Evolutionary conservation across 2,797 vertebrate species (phyloP), one percentile per base, ranked within the genome.

Genomic region (Coluber constrictor): DNA sequence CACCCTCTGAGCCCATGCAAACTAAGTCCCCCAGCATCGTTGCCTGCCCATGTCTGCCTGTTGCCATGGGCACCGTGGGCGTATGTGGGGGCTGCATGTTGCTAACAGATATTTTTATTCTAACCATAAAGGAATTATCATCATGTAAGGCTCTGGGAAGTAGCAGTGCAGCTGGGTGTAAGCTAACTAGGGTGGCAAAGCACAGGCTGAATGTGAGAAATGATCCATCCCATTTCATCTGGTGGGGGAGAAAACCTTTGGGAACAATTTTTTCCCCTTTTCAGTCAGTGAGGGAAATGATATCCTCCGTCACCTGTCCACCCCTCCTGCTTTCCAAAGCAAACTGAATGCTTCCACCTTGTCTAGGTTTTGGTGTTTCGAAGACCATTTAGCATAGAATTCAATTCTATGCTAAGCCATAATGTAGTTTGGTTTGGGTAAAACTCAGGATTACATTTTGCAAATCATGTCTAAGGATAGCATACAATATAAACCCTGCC

Each of bases 51-150:
- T 87, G 87, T 7, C 92, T 93, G 90, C 90, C 94, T 93, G 95
- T 96, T 96, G 95, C 95, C 94, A 96, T 96, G 95, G 96, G 95
- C 90, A 95, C 92, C n/a, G 94, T 94, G 94, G 96, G 96, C 54
- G 92, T 91, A 55, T 56, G 90, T 83, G 93, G 90, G 94, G 95
- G 95, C 88, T 25, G 93, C 23, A 74, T 74, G 32, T 88, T 94
- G 91, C 90, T 94, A 79, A 63, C 16, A 90, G 89, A 37, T 94
- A 95, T 93, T 95, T 95, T 94, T 94, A 93, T 94, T 91, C 90
- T 90, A 86, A 89, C 93, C 93, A 61, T 60, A 20, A 86, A 92
- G 89, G 92, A 89, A 89, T 15, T n/a, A 86, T 79, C 54, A 87
- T 87, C 93, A 43, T 55, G 89, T 32, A 55, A 79, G 55, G 83